Conservation (phyloP, 2,113 vertebrate genomes). For the Chaetops frenatus region DNA sequence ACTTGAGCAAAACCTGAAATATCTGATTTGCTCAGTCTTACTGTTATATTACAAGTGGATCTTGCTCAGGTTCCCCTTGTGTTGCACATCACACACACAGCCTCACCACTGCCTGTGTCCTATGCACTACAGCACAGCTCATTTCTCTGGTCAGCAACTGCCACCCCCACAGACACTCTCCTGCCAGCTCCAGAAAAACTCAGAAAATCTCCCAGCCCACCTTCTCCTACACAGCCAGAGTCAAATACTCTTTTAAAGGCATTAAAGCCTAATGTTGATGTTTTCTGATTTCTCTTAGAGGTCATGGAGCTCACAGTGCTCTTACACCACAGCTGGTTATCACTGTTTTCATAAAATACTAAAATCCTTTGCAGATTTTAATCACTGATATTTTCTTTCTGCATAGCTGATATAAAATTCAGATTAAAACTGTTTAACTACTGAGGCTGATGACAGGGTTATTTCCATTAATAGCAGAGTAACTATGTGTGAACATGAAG, state of each 20-base stretch:
- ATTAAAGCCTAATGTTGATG: not conserved
- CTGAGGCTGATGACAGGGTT: not conserved
- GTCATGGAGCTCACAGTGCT: not conserved
- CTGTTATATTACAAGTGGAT: too few species aligned
- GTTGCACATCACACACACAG: not conserved
- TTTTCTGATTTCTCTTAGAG: not conserved
- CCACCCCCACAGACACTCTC: not conserved
- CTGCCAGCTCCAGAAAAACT: not conserved
- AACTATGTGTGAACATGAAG: conserved; percentile 3
- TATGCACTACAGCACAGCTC: rapidly evolving
- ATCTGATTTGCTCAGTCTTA: not conserved
- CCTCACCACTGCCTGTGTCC: not conserved
- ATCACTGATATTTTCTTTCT: not conserved
- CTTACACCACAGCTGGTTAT: not conserved
- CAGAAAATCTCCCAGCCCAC: not conserved
- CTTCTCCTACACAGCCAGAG: not conserved
- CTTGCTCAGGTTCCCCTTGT: not conserved
- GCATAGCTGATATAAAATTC: not conserved
- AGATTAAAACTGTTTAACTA: not conserved
- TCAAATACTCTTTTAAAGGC: not conserved
- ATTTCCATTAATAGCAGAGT: not conserved
- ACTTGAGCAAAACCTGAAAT: not conserved
- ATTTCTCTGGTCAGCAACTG: not conserved
- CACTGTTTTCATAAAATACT: not conserved
- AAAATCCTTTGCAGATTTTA: not conserved